Evolutionary conservation across 2,113 vertebrate species (phyloP).

Genomic region (Morone chrysops): DNA sequence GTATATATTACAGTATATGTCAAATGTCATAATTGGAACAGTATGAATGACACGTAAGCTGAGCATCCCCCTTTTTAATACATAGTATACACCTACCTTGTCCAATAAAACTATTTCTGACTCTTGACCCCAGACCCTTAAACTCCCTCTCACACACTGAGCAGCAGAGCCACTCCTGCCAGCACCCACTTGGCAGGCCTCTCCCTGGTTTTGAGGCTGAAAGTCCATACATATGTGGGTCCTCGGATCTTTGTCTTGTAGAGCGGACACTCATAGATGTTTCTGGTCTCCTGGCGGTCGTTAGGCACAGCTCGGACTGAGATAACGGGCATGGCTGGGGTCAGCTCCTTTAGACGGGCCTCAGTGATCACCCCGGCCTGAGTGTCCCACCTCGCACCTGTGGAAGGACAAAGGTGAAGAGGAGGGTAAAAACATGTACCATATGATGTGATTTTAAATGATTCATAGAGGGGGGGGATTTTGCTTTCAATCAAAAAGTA

Average conservation of each 20-base stretch:
- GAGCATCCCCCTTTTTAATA: not conserved
- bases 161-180: slow-evolving; percentile 85
- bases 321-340: slow-evolving; percentile 81
- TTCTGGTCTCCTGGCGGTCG: slow-evolving; percentile 84
- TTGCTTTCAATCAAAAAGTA: too few relatives aligned
- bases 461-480: too few relatives aligned
- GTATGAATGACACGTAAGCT: not conserved
- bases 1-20: not conserved
- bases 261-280: slow-evolving; percentile 85
- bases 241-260: slow-evolving; percentile 85
- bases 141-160: slow-evolving; percentile 76
- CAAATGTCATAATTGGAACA: not conserved
- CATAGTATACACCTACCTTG: not conserved
- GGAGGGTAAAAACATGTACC: not conserved
- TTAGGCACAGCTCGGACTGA: slow-evolving; percentile 81
- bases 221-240: slow-evolving; percentile 79
- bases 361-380: slow-evolving; percentile 81
- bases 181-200: slow-evolving; percentile 83
- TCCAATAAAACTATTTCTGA: not conserved
- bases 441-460: too few relatives aligned
- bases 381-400: slow-evolving; percentile 86
- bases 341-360: slow-evolving; percentile 82
- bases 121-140: too few relatives aligned
- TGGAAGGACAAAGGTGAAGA: not conserved
- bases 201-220: slow-evolving; percentile 84